Conservation (phyloP, 2,888 invertebrate genomes). For the Stenoptilia bipunctidactyla region DNA sequence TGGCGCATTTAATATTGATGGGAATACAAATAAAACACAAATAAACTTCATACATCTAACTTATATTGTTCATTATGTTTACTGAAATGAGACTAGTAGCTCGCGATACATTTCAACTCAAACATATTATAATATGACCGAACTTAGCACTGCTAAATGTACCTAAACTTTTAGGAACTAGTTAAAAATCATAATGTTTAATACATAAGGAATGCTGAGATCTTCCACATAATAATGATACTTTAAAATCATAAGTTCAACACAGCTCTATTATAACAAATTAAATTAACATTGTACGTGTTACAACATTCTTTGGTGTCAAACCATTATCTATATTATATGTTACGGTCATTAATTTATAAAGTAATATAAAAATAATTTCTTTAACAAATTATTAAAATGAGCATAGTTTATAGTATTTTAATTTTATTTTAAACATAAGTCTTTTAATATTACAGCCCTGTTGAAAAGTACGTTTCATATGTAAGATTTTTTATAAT, state of each 20-base stretch:
- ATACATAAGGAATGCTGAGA: slow-evolving; percentile 59
- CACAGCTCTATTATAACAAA: too few relatives aligned
- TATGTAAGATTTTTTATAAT: too few relatives aligned
- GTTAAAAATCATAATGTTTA: slow-evolving; percentile 23
- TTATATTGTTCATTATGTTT: background rate
- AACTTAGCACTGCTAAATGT: background rate
- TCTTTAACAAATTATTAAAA: background rate
- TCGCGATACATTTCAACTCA: slow-evolving; percentile 16
- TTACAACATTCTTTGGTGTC: slow-evolving; percentile 58
- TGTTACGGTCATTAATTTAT: background rate
- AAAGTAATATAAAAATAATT: background rate
- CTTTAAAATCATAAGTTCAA: slow-evolving; percentile 16
- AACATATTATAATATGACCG: slow-evolving; percentile 22
- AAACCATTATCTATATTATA: slow-evolving; percentile 20
- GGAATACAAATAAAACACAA: background rate
- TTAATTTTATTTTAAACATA: background rate
- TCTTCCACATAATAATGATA: slow-evolving; percentile 22
- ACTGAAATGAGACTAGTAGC: background rate
- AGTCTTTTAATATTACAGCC: background rate
- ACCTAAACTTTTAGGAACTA: slow-evolving; percentile 26
- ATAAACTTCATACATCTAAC: background rate
- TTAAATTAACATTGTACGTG: slow-evolving; percentile 33
- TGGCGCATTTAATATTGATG: too few relatives aligned
- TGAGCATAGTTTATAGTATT: background rate
- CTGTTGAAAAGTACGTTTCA: background rate